phyloP scores from a whole-genome alignment of 2,797 vertebrate species.

The Enteromius paludinosus region DNA sequence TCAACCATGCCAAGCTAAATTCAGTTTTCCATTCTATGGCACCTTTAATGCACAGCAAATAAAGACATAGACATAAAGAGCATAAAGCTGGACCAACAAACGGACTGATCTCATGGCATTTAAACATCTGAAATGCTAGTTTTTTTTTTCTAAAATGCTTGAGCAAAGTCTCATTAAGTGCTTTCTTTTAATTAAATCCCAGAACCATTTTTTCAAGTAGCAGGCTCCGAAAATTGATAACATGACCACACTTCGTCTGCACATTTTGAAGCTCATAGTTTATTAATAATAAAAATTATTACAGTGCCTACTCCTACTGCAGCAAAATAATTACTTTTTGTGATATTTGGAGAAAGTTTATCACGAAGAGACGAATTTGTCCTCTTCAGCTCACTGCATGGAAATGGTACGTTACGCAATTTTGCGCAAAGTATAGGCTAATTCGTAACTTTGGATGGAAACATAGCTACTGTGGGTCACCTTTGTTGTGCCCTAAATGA shows the following conservation, averaged over 20 bases:
- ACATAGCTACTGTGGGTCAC: neutral
- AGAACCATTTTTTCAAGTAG: neutral
- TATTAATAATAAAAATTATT: neutral
- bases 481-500: neutral
- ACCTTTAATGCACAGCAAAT: too few relatives aligned
- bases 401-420: neutral
- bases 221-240: neutral
- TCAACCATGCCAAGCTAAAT: too few relatives aligned
- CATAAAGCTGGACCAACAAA: too few relatives aligned
- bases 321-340: neutral
- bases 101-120: neutral
- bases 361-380: neutral
- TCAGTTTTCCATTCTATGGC: too few relatives aligned
- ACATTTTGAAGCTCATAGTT: neutral
- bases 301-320: neutral
- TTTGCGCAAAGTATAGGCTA: neutral
- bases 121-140: neutral
- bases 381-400: neutral
- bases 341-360: neutral
- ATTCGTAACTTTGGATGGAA: neutral
- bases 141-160: neutral
- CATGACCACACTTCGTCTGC: neutral
- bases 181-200: neutral
- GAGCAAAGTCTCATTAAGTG: neutral
- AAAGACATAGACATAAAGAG: too few relatives aligned